Evolutionary conservation across 2,113 vertebrate species (phyloP).

Genomic region (Psophia crepitans): DNA sequence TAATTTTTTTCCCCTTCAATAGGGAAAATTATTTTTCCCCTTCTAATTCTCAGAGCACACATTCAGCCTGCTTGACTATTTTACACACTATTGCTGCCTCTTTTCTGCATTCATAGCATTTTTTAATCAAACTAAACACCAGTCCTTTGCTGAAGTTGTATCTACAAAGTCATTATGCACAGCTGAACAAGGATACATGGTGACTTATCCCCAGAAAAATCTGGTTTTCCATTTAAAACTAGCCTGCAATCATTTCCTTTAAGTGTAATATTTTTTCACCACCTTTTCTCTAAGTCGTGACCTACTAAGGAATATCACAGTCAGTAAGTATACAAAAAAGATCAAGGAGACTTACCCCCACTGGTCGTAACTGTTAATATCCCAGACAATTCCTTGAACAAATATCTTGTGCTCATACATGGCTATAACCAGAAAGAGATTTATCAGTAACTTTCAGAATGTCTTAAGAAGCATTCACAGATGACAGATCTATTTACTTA

Average conservation of each 20-base stretch:
- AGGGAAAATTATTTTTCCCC: neutral
- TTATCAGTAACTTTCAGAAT: neutral
- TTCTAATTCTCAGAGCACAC: neutral
- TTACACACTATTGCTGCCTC: neutral
- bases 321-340: neutral
- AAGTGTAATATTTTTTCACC: neutral
- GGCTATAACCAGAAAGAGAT: slow-evolving; percentile 69
- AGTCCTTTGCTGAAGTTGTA: neutral
- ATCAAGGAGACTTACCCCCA: slow-evolving; percentile 88
- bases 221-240: neutral
- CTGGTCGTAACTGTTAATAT: slow-evolving; percentile 98
- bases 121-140: neutral
- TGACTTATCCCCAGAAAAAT: neutral
- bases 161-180: neutral
- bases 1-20: fast-evolving
- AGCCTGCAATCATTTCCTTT: neutral
- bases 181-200: neutral
- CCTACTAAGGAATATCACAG: neutral
- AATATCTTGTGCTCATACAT: slow-evolving; percentile 99
- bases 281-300: neutral
- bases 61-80: neutral
- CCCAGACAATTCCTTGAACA: slow-evolving; percentile 93
- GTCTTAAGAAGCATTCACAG: neutral
- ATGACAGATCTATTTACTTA: slow-evolving; percentile 75
- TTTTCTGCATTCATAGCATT: neutral